phyloP scores from a whole-genome alignment of 2,888 invertebrate species.

The Andrena trimmerana region DNA sequence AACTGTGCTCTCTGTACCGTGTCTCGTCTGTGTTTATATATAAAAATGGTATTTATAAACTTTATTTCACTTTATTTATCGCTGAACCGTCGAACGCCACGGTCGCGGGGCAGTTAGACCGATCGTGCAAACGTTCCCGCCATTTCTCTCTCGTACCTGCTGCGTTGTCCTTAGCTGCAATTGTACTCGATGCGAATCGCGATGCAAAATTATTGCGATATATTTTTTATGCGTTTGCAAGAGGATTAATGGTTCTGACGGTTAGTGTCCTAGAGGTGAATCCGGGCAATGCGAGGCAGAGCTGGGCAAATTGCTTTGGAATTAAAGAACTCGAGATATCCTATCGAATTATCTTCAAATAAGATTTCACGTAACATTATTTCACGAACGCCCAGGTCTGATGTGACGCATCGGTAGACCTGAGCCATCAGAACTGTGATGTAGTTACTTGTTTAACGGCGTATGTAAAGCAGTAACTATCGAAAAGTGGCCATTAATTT shows the following conservation, averaged over 20 bases:
- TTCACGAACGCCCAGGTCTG: conserved; percentile 1
- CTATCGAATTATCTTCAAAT: not conserved
- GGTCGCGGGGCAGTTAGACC: conserved; percentile 16
- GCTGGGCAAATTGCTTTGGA: not conserved
- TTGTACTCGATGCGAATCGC: conserved; percentile 7
- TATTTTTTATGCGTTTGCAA: conserved; percentile 28
- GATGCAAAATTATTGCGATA: conserved; percentile 24
- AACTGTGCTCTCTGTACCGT: conserved; percentile 30
- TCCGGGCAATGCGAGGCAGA: not conserved
- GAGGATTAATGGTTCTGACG: conserved; percentile 40
- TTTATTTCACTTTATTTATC: conserved; percentile 27
- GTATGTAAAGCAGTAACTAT: conserved; percentile 51
- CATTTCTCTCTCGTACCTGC: conserved; percentile 56
- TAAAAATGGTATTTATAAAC: conserved; percentile 37
- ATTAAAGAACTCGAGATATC: not conserved
- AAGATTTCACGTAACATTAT: not conserved
- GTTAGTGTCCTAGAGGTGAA: conserved; percentile 12
- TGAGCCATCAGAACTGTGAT: conserved; percentile 55
- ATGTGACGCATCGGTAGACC: conserved; percentile 33
- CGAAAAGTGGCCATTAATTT: conserved; percentile 32
- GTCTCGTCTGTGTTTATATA: conserved; percentile 41
- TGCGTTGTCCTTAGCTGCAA: conserved; percentile 36
- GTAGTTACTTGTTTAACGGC: conserved; percentile 55
- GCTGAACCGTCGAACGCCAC: conserved; percentile 23
- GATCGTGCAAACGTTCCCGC: conserved; percentile 40